Evolutionary conservation across 2,797 vertebrate species (phyloP).

Genomic region (Malurus leucopterus): DNA sequence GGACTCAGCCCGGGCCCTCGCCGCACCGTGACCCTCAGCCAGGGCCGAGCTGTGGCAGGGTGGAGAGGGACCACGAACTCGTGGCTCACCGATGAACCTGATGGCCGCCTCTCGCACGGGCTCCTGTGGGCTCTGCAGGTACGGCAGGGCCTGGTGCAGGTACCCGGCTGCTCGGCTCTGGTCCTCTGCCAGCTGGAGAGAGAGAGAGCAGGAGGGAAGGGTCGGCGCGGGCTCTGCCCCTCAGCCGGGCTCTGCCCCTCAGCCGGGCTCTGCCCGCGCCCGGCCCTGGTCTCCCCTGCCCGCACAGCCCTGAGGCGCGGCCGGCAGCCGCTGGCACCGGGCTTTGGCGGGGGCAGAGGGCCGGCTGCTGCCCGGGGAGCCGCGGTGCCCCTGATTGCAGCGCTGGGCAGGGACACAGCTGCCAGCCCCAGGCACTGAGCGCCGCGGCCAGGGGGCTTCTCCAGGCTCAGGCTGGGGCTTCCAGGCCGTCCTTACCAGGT

Average conservation of each 20-base stretch:
- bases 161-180: background rate
- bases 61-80: too few species aligned
- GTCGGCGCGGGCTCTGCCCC: background rate
- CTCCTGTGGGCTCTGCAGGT: background rate
- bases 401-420: too few species aligned
- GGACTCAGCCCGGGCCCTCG: background rate
- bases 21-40: too few species aligned
- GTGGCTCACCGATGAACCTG: background rate
- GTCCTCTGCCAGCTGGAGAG: background rate
- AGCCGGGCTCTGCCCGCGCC: background rate
- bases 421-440: too few species aligned
- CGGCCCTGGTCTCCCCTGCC: background rate
- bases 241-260: background rate
- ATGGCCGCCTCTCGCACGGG: background rate
- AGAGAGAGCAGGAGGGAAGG: background rate
- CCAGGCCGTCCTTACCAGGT: background rate
- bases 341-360: background rate
- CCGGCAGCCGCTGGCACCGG: background rate
- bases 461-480: background rate
- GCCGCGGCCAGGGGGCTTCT: background rate
- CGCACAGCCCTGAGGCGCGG: too few species aligned
- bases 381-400: background rate
- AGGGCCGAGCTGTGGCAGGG: background rate
- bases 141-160: background rate
- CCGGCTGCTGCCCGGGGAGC: background rate